Percentiles rank a stretch among this genome's conserved stretches.
Conservation (phyloP, 2,113 vertebrate species). For the Cinclus mexicanus region DNA sequence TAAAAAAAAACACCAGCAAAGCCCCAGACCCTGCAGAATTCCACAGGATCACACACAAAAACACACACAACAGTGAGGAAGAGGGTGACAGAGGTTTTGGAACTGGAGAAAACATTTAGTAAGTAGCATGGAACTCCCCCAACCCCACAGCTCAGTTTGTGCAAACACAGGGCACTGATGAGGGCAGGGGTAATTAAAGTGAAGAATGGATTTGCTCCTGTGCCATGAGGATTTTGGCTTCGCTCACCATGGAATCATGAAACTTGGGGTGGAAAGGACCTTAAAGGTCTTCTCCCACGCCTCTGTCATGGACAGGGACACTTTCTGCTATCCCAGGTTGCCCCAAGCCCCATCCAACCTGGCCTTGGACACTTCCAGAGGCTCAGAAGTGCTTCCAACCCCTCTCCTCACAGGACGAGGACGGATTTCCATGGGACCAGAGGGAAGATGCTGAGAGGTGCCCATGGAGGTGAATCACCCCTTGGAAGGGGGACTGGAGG, state of each 20-base stretch:
- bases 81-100: fast-evolving
- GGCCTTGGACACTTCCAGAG: not conserved
- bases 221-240: not conserved
- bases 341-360: not conserved
- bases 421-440: fast-evolving
- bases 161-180: not conserved
- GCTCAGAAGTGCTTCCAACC: not conserved
- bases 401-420: fast-evolving
- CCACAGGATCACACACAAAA: fast-evolving
- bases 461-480: fast-evolving
- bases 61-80: fast-evolving
- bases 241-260: not conserved
- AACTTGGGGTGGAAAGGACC: not conserved
- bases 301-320: not conserved
- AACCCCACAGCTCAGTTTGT: not conserved
- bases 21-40: not conserved
- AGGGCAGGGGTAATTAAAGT: not conserved
- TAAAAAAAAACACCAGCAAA: not conserved
- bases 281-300: not conserved
- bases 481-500: not conserved
- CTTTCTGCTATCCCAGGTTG: not conserved
- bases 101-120: not conserved
- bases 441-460: not conserved
- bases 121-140: fast-evolving
- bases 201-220: not conserved